Percentiles rank a stretch among this genome's conserved stretches.
phyloP scores from a whole-genome alignment of 1,140 invertebrate genomes.

The Homalodisca vitripennis region DNA sequence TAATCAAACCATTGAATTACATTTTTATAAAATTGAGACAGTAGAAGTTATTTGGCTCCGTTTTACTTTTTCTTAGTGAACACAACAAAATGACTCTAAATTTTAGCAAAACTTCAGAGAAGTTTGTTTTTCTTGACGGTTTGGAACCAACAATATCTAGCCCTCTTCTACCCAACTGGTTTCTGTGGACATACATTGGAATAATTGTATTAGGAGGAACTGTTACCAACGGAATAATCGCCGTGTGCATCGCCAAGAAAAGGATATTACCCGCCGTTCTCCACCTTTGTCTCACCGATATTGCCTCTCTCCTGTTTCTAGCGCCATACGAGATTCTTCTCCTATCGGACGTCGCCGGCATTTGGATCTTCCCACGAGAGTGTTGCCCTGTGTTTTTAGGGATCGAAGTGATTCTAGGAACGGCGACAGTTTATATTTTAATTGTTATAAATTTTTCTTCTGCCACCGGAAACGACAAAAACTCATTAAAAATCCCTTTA shows the following conservation, averaged over 20 bases:
- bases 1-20: no score
- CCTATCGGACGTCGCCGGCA: constrained; percentile 14
- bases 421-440: constrained; percentile 19
- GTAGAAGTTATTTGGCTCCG: no score
- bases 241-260: constrained; percentile 14
- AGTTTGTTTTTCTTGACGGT: neutral
- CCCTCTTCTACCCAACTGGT: constrained; percentile 14
- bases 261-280: neutral
- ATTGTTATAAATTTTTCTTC: constrained; percentile 25
- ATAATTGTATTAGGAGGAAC: constrained; percentile 5
- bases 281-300: constrained; percentile 14
- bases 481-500: constrained; percentile 4
- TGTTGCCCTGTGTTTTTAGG: constrained; percentile 24
- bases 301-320: constrained; percentile 16
- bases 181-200: constrained; percentile 4
- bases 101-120: no score
- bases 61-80: no score
- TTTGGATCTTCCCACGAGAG: constrained; percentile 15
- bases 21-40: no score
- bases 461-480: neutral
- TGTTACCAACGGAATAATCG: constrained; percentile 2
- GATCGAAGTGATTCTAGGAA: constrained; percentile 12
- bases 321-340: constrained; percentile 30
- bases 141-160: neutral
- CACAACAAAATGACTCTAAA: no score